Base-by-base conservation (phyloP, 2,888 invertebrate species). In the Tenthredo mesomela region DNA sequence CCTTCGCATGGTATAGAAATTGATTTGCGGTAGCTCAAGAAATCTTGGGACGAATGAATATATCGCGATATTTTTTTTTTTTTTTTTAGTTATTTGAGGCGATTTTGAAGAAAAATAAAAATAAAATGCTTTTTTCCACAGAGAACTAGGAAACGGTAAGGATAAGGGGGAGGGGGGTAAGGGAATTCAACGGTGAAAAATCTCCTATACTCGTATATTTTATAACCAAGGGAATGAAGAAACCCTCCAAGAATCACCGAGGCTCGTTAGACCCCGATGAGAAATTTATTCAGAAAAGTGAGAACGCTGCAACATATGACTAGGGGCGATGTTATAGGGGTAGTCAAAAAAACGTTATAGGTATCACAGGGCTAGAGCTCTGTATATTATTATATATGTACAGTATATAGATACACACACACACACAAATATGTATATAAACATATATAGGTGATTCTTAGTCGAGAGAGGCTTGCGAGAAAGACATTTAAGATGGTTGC, bases 401-500 rank as follows among this genome's bases (percentile, higher is more conserved):
- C 6, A 15, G 50, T 6, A 18, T 18, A 67, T 33, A 29, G 15
- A 33, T 54, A 29, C 12, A 54, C 77, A n/a, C 15, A n/a, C 15
- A 29, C 50, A 10, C 7, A 29, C 7, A 33, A 25, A 25, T 58
- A 61, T 21, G 21, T 21, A 9, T 15, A 29, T 7, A 50, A 0
- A 29, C 2, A 12, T 77, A 77, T 50, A 33, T 54, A 7, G 37
- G 37, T 7, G 37, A 33, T 77, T 37, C 54, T 18, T 33, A n/a
- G 29, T 33, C 7, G 29, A 50, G 29, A 65, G 43, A 67, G 67
- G n/a, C 40, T 29, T 12, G 47, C 18, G 80, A 33, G 50, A 89
- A 88, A 71, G 85, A 85, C 89, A 88, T 90, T 91, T 91, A 91
- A 91, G 91, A 89, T 86, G 89, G 91, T 91, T 90, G 88, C 91